These are phyloP conservation scores for Chlamydotis undulata DNA, from an alignment of 2,113 vertebrate genomes.

Conservation along the genomic window DNA sequence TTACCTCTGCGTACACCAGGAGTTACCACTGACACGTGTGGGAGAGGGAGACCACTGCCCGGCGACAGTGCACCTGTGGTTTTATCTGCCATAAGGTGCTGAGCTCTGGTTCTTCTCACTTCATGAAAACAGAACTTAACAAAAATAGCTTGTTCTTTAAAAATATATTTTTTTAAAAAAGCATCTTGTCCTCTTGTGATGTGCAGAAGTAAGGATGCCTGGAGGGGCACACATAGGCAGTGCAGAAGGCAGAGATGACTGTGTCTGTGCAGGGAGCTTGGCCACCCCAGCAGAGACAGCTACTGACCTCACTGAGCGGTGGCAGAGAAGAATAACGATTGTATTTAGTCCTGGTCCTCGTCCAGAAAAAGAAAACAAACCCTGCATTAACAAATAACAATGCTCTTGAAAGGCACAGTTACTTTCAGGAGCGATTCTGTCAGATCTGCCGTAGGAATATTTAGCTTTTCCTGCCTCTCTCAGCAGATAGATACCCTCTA, in stretches of 20 bases:
- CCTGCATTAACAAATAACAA: not conserved
- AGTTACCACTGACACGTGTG: not conserved
- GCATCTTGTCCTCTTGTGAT: not conserved
- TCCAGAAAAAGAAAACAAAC: not conserved
- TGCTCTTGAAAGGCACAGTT: not conserved
- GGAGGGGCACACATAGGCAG: not conserved
- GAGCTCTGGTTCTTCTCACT: not conserved
- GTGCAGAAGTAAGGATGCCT: not conserved
- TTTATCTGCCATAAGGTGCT: not conserved
- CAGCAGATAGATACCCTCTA: too few relatives aligned
- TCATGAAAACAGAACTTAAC: not conserved
- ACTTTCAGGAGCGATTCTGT: not conserved
- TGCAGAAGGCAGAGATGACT: not conserved
- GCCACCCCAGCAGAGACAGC: not conserved
- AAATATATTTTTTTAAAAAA: not conserved
- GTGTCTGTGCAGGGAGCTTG: not conserved
- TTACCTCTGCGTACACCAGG: fast-evolving
- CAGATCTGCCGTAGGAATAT: fast-evolving
- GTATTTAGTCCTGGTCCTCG: not conserved
- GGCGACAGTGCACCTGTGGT: not conserved
- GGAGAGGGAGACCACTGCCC: not conserved
- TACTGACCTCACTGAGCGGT: not conserved
- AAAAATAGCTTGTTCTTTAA: not conserved
- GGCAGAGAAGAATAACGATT: not conserved
- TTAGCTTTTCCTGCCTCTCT: not conserved